A percentile compares a stretch with the other conserved stretches of the same genome.
Conservation (phyloP, 2,797 vertebrate species). For the Zenarchopterus dispar region DNA sequence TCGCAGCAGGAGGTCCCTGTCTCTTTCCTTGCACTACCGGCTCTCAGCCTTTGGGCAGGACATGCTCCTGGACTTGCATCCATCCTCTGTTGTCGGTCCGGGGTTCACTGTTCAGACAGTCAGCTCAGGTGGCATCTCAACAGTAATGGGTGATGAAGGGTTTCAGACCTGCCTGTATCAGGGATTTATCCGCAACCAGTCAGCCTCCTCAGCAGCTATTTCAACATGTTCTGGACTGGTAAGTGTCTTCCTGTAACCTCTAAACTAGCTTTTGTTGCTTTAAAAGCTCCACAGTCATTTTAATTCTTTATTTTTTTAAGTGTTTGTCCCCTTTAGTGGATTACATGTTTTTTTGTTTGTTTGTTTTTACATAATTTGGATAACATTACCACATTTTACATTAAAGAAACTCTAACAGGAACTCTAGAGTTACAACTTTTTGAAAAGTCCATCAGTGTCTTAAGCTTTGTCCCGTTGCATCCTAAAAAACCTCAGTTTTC, state of each 20-base stretch:
- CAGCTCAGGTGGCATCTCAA: slow-evolving; percentile 82
- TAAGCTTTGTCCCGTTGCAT: not conserved
- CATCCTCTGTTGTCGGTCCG: slow-evolving; percentile 86
- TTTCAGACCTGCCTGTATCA: slow-evolving; percentile 92
- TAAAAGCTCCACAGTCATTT: not conserved
- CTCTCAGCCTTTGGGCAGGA: slow-evolving; percentile 93
- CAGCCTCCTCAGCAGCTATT: slow-evolving; percentile 90
- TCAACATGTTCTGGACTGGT: slow-evolving; percentile 95
- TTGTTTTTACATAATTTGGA: too few relatives aligned
- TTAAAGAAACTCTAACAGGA: too few relatives aligned
- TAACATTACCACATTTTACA: too few relatives aligned
- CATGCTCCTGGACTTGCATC: slow-evolving; percentile 90
- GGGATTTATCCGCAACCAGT: slow-evolving; percentile 92
- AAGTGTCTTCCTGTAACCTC: slow-evolving; percentile 70
- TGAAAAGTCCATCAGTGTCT: not conserved
- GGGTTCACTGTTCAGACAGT: slow-evolving; percentile 91
- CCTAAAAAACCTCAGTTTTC: slow-evolving; percentile 8
- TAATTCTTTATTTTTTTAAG: not conserved
- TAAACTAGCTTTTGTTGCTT: not conserved
- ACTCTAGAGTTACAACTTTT: too few relatives aligned
- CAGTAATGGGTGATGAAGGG: slow-evolving; percentile 70
- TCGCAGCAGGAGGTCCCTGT: slow-evolving; percentile 87
- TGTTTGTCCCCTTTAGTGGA: not conserved
- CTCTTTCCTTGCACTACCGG: slow-evolving; percentile 86
- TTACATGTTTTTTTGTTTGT: slow-evolving; percentile 13